Conservation (phyloP, 2,113 vertebrate genomes). For the Chelonoidis abingdonii region DNA sequence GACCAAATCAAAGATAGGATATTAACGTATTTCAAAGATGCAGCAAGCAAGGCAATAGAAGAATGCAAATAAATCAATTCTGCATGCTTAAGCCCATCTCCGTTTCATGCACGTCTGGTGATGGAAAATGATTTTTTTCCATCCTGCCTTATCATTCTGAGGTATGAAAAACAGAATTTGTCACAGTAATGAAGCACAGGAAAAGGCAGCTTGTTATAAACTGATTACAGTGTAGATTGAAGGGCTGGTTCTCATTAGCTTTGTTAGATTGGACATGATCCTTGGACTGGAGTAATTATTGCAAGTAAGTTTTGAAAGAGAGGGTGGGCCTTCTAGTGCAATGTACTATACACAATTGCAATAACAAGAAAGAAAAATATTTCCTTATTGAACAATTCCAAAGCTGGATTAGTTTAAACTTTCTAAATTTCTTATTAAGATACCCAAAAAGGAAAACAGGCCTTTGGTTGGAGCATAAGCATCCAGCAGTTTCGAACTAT, state of each 20-base stretch:
- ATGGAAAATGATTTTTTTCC: slow-evolving; percentile 56
- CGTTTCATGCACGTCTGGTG: slow-evolving; percentile 51
- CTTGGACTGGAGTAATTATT: slow-evolving; percentile 70
- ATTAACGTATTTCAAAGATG: slow-evolving; percentile 74
- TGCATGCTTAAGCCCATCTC: slow-evolving; percentile 74
- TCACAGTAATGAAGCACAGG: slow-evolving; percentile 77
- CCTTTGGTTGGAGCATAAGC: not conserved
- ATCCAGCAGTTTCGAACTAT: slow-evolving; percentile 33
- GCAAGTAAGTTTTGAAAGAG: slow-evolving; percentile 57
- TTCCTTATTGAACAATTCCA: not conserved
- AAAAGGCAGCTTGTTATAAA: slow-evolving; percentile 77
- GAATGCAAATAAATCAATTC: slow-evolving; percentile 82
- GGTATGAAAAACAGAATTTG: slow-evolving; percentile 78
- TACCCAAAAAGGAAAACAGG: not conserved
- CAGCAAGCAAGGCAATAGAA: slow-evolving; percentile 70
- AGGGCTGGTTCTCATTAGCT: slow-evolving; percentile 76
- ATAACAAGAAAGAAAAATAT: not conserved
- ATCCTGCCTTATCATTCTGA: slow-evolving; percentile 69
- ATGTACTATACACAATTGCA: not conserved
- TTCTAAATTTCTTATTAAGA: slow-evolving; percentile 8
- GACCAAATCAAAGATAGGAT: slow-evolving; percentile 73
- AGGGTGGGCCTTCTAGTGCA: slow-evolving; percentile 20
- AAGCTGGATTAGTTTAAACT: not conserved
- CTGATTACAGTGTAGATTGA: slow-evolving; percentile 75
- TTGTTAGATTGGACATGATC: slow-evolving; percentile 67